Evolutionary conservation across 2,888 invertebrate genomes (phyloP).

Genomic region (Drosophila helvetica): DNA sequence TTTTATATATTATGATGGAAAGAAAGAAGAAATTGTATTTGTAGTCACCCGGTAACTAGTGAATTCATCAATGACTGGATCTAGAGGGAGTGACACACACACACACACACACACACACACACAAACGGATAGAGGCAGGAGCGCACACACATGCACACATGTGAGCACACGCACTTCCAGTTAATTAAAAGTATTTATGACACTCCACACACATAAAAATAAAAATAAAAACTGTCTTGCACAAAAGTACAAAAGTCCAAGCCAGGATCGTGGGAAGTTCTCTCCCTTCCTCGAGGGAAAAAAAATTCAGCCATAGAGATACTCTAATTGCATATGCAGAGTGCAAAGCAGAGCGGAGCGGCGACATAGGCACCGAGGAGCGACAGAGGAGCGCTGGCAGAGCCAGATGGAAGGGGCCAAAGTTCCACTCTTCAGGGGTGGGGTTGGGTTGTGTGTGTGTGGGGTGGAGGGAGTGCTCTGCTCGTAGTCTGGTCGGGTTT

Average conservation of each 20-base stretch:
- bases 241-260: constrained; percentile 71
- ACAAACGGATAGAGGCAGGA: constrained; percentile 14
- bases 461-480: constrained; percentile 16
- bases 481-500: constrained; percentile 29
- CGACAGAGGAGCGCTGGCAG: background rate
- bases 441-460: constrained; percentile 25
- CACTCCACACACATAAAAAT: constrained; percentile 43
- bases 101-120: constrained; percentile 9
- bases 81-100: background rate
- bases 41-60: background rate
- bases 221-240: constrained; percentile 41
- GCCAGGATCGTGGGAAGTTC: constrained; percentile 82
- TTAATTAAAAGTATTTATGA: constrained; percentile 54
- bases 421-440: constrained; percentile 34
- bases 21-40: background rate
- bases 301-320: constrained; percentile 39
- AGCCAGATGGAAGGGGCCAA: constrained; percentile 25
- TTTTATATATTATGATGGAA: too few relatives aligned
- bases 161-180: constrained; percentile 45
- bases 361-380: background rate
- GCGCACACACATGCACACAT: constrained; percentile 17
- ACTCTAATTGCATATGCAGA: constrained; percentile 54
- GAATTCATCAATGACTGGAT: background rate
- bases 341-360: background rate
- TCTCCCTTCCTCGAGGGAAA: constrained; percentile 26